Base-by-base conservation (phyloP, 2,888 invertebrate species). In the Alsophila aescularia region DNA sequence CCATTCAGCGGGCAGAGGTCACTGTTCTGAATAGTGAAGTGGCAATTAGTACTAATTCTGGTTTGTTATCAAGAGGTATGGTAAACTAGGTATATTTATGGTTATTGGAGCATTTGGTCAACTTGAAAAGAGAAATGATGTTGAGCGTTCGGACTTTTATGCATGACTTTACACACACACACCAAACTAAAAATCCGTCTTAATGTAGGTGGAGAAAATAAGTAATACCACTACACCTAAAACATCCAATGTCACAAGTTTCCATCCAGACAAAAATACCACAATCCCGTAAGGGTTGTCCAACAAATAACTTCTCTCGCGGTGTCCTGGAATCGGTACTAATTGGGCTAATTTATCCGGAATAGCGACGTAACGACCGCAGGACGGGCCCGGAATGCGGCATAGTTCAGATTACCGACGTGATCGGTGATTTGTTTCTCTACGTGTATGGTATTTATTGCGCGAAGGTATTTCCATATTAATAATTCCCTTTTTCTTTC, bases 271-370 rank as follows among this genome's bases (percentile, higher is more conserved):
- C 49, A 51, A 55, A 60, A 55, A 24, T 57, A 45, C 32, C 35
- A 43, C 49, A 27, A 12, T n/a, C n/a, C 12, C 31, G 40, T 48
- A 55, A 50, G 57, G 58, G 58, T 64, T 64, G 57, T 61, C 52
- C 50, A 53, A 58, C 37, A 16, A 56, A 52, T 55, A 15, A 51
- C 42, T 45, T 52, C 40, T 32, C 34, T 51, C 45, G 51, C 52
- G n/a, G n/a, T 12, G 14, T 27, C 9, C 37, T 36, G 45, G 57
- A 58, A 63, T 55, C 52, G 64, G 65, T 75, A 82, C 83, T 84
- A 84, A 84, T 84, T 84, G 79, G 82, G 56, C 69, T 76, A 82
- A 83, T 83, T 79, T 81, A 83, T 80, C 75, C 76, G 61, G 62
- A 63, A 73, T 66, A 70, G 52, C 39, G 39, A 27, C 57, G 55